These are phyloP conservation scores for Rhynchonycteris naso DNA, from an alignment of 2,797 vertebrate species.

Conservation along the genomic window DNA sequence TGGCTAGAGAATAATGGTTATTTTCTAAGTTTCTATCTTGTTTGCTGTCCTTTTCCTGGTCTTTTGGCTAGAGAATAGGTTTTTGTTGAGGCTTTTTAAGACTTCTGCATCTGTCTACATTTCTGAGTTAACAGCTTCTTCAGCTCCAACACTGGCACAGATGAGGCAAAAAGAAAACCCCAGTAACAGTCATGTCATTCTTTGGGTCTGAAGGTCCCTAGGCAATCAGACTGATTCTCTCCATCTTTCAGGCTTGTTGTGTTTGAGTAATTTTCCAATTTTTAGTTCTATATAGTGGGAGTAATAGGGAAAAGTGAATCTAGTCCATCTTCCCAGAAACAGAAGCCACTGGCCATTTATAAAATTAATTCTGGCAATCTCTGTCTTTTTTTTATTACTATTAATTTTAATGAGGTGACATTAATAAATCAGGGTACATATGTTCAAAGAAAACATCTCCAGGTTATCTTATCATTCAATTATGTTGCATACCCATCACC, in stretches of 20 bases:
- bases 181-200: background rate
- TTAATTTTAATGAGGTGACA: no score
- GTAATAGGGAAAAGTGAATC: background rate
- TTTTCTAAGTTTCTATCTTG: background rate
- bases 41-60: background rate
- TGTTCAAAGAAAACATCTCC: no score
- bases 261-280: background rate
- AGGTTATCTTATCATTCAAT: no score
- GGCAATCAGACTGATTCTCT: background rate
- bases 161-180: background rate
- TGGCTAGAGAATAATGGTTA: background rate
- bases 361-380: background rate
- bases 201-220: background rate
- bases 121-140: background rate
- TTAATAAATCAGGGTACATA: no score
- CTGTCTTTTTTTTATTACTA: no score
- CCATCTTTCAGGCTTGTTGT: background rate
- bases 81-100: background rate
- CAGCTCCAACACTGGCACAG: background rate
- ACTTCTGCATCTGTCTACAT: background rate
- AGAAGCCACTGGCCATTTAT: background rate
- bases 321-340: background rate
- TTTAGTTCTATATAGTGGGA: background rate
- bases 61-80: background rate
- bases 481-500: no score